Evolutionary conservation across 1,140 invertebrate genomes (phyloP), one percentile per base, ranked within the genome.

Genomic region (Diprion similis): DNA sequence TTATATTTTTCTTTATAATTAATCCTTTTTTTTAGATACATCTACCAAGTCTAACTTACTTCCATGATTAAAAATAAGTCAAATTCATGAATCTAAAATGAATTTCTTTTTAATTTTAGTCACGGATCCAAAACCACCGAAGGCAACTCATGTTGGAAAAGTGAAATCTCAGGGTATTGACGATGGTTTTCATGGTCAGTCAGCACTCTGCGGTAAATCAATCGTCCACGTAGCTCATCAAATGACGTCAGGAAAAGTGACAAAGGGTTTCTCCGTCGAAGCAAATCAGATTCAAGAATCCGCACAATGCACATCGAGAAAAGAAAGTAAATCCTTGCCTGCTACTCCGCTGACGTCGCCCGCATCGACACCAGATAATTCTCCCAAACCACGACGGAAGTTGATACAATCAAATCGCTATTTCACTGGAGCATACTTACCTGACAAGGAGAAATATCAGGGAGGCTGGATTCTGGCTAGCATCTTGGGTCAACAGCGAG

Each of bases 141-240:
- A 81, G 46, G 68, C 72, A 70, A 51, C 71, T 51, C 11, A 78
- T 19, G 68, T 71, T 0, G 78, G 78, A 59, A 82, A 79, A 48
- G 51, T 79, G 10, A 84, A 82, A 71, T 89, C 92, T 8, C 90
- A 89, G 24, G 91, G 91, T 0, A 89, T 89, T 0, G 92, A 93
- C 78, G 92, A 94, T 86, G 92, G 91, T 70, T 92, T 93, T 84
- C 92, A 93, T 83, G 91, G 92, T 73, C 91, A 92, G 78, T 89
- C 90, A 47, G 91, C 92, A 51, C 91, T 91, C 46, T 93, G 93
- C 75, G 93, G 93, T 70, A 91, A 89, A 74, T 94, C 93, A 1
- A 91, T 94, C 46, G 91, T 94, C 74, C 89, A 90, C 79, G 92
- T 95, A 67, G 94, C 93, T 0, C 91, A 91, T 78, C 91, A 93